Evolutionary conservation across 2,888 invertebrate genomes (phyloP), one percentile per base, ranked within the genome.

Genomic region (Agapetus fuscipes): DNA sequence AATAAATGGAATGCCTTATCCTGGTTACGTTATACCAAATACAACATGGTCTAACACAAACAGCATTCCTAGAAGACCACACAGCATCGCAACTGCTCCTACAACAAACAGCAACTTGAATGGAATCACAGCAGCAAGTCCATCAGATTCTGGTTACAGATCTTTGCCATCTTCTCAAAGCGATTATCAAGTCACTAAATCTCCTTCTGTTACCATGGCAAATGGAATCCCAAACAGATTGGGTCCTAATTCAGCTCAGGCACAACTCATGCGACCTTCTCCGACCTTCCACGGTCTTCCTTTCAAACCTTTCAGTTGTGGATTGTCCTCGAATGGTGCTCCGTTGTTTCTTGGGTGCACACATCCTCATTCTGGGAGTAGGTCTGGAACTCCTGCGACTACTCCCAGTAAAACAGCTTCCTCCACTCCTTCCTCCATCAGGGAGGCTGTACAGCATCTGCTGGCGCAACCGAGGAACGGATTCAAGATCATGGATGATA

Each of bases 401-500:
- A 48, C 48, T 14, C 48, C 48, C 7, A 48, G 48, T 30, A 45
- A 47, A 30, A 47, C 47, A 9, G 46, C 46, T 13, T 44, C 45
- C 3, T 60, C 64, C 52, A 77, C 77, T 16, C 76, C 76, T 10
- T 74, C 76, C 4, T 75, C 80, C 15, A 80, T 81, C 17, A 66
- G 80, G 1, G 80, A 81, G 49, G 81, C 81, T 5, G 78, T 82
- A 29, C 73, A 78, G 46, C 80, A 80, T 52, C 64, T 82, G 33
- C 63, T 81, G 41, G 67, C 73, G 51, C 78, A 81, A 58, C 79
- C 82, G 10, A 66, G 83, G 43, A 82, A 83, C 56, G 83, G 82
- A 14, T 80, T 82, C 62, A 78, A 80, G 53, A 79, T 81, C 56
- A 75, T 80, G 65, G 83, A 83, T 56, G 83, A 83, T 65, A 81